Evolutionary conservation across 2,888 invertebrate genomes (phyloP).

Genomic region (Lasioglossum marginatum): DNA sequence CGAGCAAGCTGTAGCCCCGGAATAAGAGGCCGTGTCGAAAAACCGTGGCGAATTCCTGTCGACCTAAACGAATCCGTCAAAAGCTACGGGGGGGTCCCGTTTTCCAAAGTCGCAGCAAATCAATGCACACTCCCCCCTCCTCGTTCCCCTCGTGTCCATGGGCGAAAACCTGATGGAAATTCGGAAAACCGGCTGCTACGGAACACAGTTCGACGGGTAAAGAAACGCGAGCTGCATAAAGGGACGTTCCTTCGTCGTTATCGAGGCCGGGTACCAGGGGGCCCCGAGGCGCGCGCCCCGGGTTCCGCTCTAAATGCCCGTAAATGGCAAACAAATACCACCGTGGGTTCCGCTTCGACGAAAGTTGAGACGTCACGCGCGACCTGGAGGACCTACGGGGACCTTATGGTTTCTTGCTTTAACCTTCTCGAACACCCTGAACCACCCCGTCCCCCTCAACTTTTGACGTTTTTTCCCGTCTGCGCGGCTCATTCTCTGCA

Average conservation of each 20-base stretch:
- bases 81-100: constrained; percentile 66
- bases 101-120: constrained; percentile 30
- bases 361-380: constrained; percentile 76
- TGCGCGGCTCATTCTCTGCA: background rate
- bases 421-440: background rate
- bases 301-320: constrained; percentile 76
- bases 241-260: constrained; percentile 46
- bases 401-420: constrained; percentile 40
- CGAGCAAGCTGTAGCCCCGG: constrained; percentile 17
- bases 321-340: constrained; percentile 79
- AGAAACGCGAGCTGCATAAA: constrained; percentile 6
- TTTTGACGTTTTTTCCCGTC: background rate
- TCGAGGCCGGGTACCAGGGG: constrained; percentile 50
- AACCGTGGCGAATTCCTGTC: constrained; percentile 80
- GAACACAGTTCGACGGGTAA: background rate
- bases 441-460: background rate
- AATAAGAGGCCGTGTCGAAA: constrained; percentile 74
- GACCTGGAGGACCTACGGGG: constrained; percentile 37
- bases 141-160: background rate
- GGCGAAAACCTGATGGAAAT: constrained; percentile 42
- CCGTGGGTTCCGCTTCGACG: constrained; percentile 71
- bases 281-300: constrained; percentile 65
- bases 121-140: constrained; percentile 18
- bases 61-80: constrained; percentile 81
- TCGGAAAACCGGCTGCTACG: constrained; percentile 34